Conservation (phyloP, 37 sponge, comb jelly and placozoan genomes). For the Halisarca cf. caerulea region DNA sequence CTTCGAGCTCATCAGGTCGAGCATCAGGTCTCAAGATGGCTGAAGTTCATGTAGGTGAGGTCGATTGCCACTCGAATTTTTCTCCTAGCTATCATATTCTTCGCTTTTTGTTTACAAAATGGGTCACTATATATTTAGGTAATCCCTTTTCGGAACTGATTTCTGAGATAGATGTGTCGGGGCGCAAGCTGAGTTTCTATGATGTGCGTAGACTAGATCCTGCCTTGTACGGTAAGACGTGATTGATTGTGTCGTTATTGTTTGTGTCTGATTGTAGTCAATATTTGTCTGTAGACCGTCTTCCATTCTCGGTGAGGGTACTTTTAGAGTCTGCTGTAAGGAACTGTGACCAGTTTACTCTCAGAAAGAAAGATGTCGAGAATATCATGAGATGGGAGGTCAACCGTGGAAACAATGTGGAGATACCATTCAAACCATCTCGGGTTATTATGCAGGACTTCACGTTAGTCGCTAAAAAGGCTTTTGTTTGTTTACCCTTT, state of each 20-base stretch:
- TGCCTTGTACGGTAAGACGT: no score
- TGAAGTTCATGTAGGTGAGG: background rate
- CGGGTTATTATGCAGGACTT: conserved; percentile 90
- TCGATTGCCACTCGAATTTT: no score
- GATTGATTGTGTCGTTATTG: background rate
- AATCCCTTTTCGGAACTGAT: conserved; percentile 17
- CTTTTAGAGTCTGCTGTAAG: conserved; percentile 83
- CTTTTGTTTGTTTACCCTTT: no score
- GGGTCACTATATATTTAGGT: background rate
- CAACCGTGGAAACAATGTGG: conserved; percentile 59
- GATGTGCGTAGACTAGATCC: conserved; percentile 23
- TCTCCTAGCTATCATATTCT: no score
- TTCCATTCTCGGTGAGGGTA: conserved; percentile 85
- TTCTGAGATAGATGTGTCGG: conserved; percentile 30
- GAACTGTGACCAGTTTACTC: conserved; percentile 82
- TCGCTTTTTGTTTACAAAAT: no score
- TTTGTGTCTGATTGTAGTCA: background rate
- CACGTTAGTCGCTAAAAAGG: no score
- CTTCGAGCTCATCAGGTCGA: background rate
- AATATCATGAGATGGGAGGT: conserved; percentile 78
- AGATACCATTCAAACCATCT: conserved; percentile 88
- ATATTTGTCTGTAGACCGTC: conserved; percentile 27
- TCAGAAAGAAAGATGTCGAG: conserved; percentile 51
- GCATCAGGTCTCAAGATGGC: background rate
- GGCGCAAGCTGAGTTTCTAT: conserved; percentile 35